A percentile compares a stretch with the other conserved stretches of the same genome.
phyloP scores from a whole-genome alignment of 2,113 vertebrate species.

The Pao palembangensis region DNA sequence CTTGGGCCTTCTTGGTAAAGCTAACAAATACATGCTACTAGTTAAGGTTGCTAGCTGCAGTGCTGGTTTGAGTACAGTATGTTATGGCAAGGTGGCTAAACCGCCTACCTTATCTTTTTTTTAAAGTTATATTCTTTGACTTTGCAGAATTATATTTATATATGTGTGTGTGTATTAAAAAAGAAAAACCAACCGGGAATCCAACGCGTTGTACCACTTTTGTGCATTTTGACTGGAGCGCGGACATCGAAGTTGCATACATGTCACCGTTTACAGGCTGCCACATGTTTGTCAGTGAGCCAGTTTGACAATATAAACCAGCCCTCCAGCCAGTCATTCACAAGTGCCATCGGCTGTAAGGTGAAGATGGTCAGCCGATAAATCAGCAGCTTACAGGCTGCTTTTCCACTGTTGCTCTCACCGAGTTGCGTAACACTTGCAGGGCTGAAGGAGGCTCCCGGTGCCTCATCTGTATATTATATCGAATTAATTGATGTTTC shows the following conservation, averaged over 20 bases:
- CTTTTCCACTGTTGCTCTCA: conserved; percentile 27
- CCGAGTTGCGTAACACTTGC: conserved; percentile 49
- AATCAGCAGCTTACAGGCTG: conserved; percentile 8
- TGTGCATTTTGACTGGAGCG: neutral
- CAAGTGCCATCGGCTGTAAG: neutral
- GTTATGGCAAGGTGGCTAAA: neutral
- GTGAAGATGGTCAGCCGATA: conserved; percentile 26
- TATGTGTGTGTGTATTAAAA: neutral
- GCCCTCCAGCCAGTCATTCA: conserved; percentile 7
- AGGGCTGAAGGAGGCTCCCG: conserved; percentile 21
- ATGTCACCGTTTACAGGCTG: conserved; percentile 34
- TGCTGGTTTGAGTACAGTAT: neutral
- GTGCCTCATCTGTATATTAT: conserved; percentile 10
- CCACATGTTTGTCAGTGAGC: conserved; percentile 41
- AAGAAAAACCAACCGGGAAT: neutral
- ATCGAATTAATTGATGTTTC: conserved; percentile 6
- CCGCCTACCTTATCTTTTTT: too few relatives aligned
- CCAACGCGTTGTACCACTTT: too few relatives aligned
- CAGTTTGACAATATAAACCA: conserved; percentile 11
- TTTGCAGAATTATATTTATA: neutral
- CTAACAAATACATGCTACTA: conserved; percentile 58
- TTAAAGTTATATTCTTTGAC: too few relatives aligned
- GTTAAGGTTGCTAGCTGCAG: conserved; percentile 57
- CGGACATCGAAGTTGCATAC: conserved; percentile 17
- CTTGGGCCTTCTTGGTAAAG: conserved; percentile 59